Evolutionary conservation across 2,797 vertebrate genomes (phyloP), one percentile per base, ranked within the genome.

Genomic region (Macroramphosus scolopax): DNA sequence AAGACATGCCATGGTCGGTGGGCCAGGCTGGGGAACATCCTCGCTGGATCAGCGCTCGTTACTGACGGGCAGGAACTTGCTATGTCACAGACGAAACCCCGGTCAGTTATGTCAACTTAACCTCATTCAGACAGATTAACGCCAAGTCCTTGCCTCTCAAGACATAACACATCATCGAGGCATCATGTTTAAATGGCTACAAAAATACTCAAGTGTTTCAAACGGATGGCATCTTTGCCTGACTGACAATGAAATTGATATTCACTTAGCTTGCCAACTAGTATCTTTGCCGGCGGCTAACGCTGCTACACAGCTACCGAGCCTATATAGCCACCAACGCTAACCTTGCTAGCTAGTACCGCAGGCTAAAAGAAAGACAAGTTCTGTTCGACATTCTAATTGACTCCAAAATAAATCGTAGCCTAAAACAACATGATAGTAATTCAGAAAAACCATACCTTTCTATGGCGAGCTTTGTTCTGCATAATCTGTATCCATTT

Each of bases 11-110:
- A 91, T 51, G 87, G 89, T 83, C 88, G 83, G 64, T 87, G 84
- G 46, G 78, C 88, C 80, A 92, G 78, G 70, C 78, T 75, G 59
- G 70, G 82, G 58, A 92, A 89, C 91, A 92, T 92, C 85, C 84
- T 91, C 64, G 51, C 65, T 59, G 49, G 43, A 44, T 68, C 66
- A 25, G 63, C 68, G 61, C 53, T 71, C 38, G 26, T 58, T 17
- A 43, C 26, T 49, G 49, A 24, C 53, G 68, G 25, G 55, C 49
- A 73, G 77, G 78, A 84, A 56, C 48, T 69, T 55, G 47, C 69
- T 71, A 15, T 14, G 45, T 51, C 48, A 80, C 52, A 72, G 17
- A 67, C 2, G 58, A 25, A 34, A 24, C 14, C 3, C 22, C 12
- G 4, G 52, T 69, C 48, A 70, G 29, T 33, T 12, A 8, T 34